Evolutionary conservation across 2,888 invertebrate species (phyloP), one percentile per base, ranked within the genome.

Genomic region (Diadegma fenestrale): DNA sequence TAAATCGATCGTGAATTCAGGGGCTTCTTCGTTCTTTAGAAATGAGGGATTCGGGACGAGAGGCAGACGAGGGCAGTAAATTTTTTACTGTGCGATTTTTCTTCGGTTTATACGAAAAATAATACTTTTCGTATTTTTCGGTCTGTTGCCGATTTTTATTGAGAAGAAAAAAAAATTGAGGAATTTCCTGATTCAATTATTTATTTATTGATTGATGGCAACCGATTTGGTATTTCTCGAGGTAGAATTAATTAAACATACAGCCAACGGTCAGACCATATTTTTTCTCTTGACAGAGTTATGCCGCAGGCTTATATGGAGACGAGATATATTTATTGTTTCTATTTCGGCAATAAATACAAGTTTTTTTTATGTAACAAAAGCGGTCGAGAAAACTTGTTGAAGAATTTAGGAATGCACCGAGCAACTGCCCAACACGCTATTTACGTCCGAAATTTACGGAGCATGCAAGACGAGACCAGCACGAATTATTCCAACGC

Each of bases 401-500:
- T 84, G 85, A 71, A 86, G 82, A 84, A 90, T 88, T 79, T 84
- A 82, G 77, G 85, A 86, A 86, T 86, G 84, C 84, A 86, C 54
- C 77, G 88, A 88, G 84, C 86, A 87, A 87, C 75, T 85, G 66
- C 84, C 12, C 61, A 43, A 64, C 86, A 81, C 87, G 84, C 82
- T 83, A 88, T 87, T 88, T 86, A 88, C 87, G 87, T 82, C 83
- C 88, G 81, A 91, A 78, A 92, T 91, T 91, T 90, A 90, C 90
- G 88, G 87, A 89, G 91, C 91, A 92, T 91, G 85, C 87, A 7
- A 64, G 63, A 64, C 86, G 26, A 64, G 85, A 43, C 77, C 83
- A 81, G 33, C 69, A 58, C 86, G 73, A 81, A 76, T 82, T 64
- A 81, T 75, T 86, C 79, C 88, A 82, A 87, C 87, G 86, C 87